phyloP scores from a whole-genome alignment of 2,797 vertebrate genomes.

The Sebastes elongatus region DNA sequence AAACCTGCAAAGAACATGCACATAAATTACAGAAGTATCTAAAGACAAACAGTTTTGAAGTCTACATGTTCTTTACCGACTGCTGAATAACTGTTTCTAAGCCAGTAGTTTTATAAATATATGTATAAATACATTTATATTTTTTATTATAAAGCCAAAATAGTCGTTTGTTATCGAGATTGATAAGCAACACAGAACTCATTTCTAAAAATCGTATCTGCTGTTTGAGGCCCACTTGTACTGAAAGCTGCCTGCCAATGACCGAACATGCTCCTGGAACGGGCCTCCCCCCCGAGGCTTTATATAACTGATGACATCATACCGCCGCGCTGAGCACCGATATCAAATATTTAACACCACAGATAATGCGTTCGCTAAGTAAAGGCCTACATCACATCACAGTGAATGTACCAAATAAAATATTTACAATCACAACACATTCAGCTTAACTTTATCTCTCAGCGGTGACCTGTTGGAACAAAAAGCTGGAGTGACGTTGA shows the following conservation, averaged over 20 bases:
- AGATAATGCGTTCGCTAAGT: constrained; percentile 35
- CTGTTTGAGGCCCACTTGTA: not conserved
- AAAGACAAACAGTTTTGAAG: not conserved
- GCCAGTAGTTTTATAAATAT: not conserved
- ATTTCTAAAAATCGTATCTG: constrained; percentile 6
- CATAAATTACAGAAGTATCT: not conserved
- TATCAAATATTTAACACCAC: constrained; percentile 72
- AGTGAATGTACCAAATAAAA: constrained; percentile 52
- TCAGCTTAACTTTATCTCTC: constrained; percentile 14
- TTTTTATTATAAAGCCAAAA: not conserved
- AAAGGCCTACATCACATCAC: constrained; percentile 30
- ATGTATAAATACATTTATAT: not conserved
- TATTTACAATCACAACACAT: constrained; percentile 46
- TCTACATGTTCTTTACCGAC: not conserved
- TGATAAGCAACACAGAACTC: not conserved
- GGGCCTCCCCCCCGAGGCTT: constrained; percentile 17
- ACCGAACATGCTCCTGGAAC: not conserved
- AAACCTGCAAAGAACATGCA: not conserved
- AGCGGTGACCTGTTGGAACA: not conserved
- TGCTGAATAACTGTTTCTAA: not conserved
- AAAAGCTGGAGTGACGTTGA: constrained; percentile 16
- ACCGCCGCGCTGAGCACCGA: not conserved
- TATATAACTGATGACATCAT: constrained; percentile 70
- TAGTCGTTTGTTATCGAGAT: not conserved
- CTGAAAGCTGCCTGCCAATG: not conserved